Evolutionary conservation across 2,888 invertebrate species (phyloP), one percentile per base, ranked within the genome.

Genomic region (Pachymerium ferrugineum): DNA sequence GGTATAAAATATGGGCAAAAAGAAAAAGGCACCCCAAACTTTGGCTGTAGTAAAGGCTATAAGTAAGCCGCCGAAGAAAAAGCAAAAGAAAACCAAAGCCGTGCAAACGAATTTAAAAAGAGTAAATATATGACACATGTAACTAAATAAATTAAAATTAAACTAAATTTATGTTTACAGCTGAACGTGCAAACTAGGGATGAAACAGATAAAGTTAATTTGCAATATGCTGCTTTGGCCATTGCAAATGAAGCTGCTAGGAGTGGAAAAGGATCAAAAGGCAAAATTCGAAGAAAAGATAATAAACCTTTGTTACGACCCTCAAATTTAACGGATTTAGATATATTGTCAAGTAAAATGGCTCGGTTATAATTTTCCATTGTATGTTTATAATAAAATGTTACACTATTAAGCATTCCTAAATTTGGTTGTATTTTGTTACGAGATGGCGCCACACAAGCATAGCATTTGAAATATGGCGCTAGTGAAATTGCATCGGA

Each of bases 61-160:
- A 68, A 68, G 22, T 29, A 67, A 8, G 10, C 30, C 25, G n/a
- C 12, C 25, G 1, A 67, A 67, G 6, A 67, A 67, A 67, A n/a
- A n/a, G 16, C 14, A 8, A 14, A n/a, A 3, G 70, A 76, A 75
- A 67, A 73, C 74, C 14, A 77, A 77, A 72, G 16, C 75, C 8
- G 74, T 75, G 19, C 62, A 67, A 54, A 74, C 74, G 14, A 77
- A 77, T 35, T 75, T 77, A 30, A 77, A 77, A 74, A 74, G 76
- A 73, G 77, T 77, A 47, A 73, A 75, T 22, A 8, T 16, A 4
- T 22, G 22, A 54, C 16, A 2, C 19, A 2, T 19, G 0, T 1
- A 54, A 19, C 1, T 8, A 54, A 8, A 19, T 22, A 19, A 2
- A 19, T 54, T 22, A 6, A 3, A n/a, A 19, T 54, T 54, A n/a